phyloP scores from a whole-genome alignment of 1,140 invertebrate genomes.

The Heliothis subflexa region DNA sequence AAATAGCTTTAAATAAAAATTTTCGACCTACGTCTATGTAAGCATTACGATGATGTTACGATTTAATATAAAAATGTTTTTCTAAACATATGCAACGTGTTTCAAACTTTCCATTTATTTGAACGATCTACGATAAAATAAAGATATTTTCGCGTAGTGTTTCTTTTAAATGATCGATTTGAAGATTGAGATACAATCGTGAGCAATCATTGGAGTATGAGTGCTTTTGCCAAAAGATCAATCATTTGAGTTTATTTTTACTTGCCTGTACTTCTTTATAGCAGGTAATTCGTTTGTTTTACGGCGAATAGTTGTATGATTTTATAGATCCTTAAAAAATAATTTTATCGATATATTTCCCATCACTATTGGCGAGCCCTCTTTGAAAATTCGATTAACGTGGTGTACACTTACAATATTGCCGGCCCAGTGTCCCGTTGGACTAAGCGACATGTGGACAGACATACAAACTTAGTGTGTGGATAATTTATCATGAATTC shows the following conservation, averaged over 20 bases:
- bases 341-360: constrained; percentile 36
- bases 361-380: constrained; percentile 66
- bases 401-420: constrained; percentile 77
- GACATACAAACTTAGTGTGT: constrained; percentile 12
- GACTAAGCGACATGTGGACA: constrained; percentile 48
- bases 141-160: neutral
- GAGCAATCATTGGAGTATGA: neutral
- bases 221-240: neutral
- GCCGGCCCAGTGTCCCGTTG: constrained; percentile 71
- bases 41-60: neutral
- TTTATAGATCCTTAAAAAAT: neutral
- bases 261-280: neutral
- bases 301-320: no score
- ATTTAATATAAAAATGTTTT: constrained; percentile 6
- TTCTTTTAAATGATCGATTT: constrained; percentile 19
- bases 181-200: neutral
- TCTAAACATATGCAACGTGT: constrained; percentile 3
- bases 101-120: constrained; percentile 16
- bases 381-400: constrained; percentile 82
- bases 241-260: neutral
- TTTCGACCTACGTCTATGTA: constrained; percentile 1
- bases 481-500: constrained; percentile 21
- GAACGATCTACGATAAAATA: neutral
- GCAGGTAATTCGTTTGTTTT: no score
- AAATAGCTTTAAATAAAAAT: neutral